Percentiles rank a stretch among this genome's conserved stretches.
Evolutionary conservation across 2,797 vertebrate species (phyloP).

Genomic region (Malacoraja senta): DNA sequence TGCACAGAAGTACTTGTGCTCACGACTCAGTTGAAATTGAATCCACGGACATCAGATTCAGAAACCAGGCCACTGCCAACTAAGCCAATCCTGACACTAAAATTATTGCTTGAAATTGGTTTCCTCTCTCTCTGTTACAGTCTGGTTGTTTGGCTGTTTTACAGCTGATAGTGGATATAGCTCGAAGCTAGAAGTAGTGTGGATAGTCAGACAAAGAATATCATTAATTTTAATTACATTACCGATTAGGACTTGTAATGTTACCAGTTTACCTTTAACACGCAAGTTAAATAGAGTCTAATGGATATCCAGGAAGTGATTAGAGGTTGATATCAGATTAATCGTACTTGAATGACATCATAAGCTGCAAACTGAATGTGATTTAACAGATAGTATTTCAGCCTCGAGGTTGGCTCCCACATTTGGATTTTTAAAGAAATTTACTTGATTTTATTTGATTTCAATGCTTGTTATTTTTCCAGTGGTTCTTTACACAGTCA

Average conservation of each 20-base stretch:
- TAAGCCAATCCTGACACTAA: too few relatives aligned
- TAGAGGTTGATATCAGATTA: neutral
- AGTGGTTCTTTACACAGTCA: too few relatives aligned
- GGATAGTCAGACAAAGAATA: neutral
- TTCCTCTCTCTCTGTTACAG: neutral
- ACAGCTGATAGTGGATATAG: neutral
- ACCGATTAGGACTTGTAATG: neutral
- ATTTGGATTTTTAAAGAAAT: neutral
- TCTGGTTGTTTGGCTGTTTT: neutral
- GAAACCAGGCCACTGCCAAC: too few relatives aligned
- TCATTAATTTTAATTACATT: neutral
- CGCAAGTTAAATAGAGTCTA: constrained; percentile 9
- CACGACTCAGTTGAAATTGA: too few relatives aligned
- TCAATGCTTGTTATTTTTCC: neutral
- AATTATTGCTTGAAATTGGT: constrained; percentile 4
- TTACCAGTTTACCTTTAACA: neutral
- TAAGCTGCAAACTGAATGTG: neutral
- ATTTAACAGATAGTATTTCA: neutral
- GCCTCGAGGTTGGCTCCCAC: neutral
- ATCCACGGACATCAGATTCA: too few relatives aligned
- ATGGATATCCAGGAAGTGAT: neutral
- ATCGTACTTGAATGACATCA: constrained; percentile 7
- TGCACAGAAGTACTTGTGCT: too few relatives aligned
- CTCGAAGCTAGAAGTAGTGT: neutral
- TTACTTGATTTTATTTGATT: neutral